phyloP scores from a whole-genome alignment of 1,140 invertebrate species.

The Monomorium pharaonis region DNA sequence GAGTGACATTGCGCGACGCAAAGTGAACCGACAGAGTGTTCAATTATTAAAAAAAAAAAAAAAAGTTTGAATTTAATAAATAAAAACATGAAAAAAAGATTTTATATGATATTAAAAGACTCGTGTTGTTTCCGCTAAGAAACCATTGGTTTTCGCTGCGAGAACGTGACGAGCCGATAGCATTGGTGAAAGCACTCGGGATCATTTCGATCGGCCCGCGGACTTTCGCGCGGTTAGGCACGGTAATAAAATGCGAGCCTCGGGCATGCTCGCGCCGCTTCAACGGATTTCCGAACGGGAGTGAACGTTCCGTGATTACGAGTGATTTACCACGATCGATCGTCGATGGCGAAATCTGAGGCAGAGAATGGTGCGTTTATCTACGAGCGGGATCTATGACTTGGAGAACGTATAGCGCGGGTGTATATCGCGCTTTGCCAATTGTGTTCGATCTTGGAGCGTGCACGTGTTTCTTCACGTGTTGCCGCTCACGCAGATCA shows the following conservation, averaged over 20 bases:
- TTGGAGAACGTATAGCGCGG: constrained; percentile 8
- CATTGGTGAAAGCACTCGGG: constrained; percentile 30
- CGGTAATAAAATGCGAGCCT: constrained; percentile 31
- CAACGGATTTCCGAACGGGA: constrained; percentile 33
- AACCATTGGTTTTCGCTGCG: not conserved
- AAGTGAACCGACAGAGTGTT: not conserved
- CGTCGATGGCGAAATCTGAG: constrained; percentile 32
- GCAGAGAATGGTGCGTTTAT: constrained; percentile 16
- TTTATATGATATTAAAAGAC: not conserved
- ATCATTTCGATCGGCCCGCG: constrained; percentile 18
- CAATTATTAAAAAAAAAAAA: not conserved
- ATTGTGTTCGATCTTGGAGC: not conserved
- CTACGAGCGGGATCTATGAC: not conserved
- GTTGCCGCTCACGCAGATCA: not conserved
- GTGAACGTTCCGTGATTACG: constrained; percentile 41
- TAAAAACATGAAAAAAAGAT: not conserved
- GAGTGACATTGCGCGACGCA: not conserved
- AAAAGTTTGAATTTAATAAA: not conserved
- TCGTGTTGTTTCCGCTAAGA: not conserved
- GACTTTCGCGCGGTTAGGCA: constrained; percentile 44
- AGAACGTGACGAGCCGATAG: not conserved
- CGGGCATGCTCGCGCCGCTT: constrained; percentile 15
- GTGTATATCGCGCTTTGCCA: not conserved
- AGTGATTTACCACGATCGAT: constrained; percentile 25
- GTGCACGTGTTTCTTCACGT: not conserved